Base-by-base conservation (phyloP, 2,888 invertebrate species). In the Yponomeuta malinellus region DNA sequence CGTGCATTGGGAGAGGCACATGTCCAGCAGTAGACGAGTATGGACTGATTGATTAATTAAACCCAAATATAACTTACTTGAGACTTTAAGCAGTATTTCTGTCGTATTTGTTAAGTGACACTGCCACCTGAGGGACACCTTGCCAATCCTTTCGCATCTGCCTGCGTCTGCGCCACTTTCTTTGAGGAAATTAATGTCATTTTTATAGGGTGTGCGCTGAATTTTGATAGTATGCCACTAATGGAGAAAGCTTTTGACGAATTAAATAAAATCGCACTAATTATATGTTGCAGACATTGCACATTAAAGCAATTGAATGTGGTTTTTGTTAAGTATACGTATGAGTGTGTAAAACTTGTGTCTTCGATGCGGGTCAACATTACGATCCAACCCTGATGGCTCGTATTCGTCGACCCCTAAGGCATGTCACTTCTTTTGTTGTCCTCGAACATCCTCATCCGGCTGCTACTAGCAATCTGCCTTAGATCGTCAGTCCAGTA, bases 141-240 rank as follows among this genome's bases (percentile, higher is more conserved):
- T 90, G 90, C 86, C 80, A 85, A 87, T 85, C 84, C 84, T 81
- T 82, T 81, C 81, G 84, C 90, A 90, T 88, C 90, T 90, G 91
- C 85, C 80, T 76, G 71, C 10, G 71, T 73, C 72, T 71, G 72
- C 67, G 65, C 69, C 66, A 70, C 72, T 72, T 71, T 72, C 72
- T 72, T 71, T 70, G 33, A 9, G 37, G 48, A 68, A 68, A 68
- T 68, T 52, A 63, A 69, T 69, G 52, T 63, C 63, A 69, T 69
- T 43, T 68, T 68, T 31, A 43, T 68, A 23, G 68, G 37, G 68
- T 43, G 63, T 69, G 63, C 10, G 31, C 48, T 69, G 29, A 48
- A 69, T 69, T 63, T 69, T 52, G 69, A 52, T 52, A 69, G 67
- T 67, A 68, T 65, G 64, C 71, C 65, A 71, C 71, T 59, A 59